Conservation (phyloP, 2,888 invertebrate genomes). For the Lottia gigantea region DNA sequence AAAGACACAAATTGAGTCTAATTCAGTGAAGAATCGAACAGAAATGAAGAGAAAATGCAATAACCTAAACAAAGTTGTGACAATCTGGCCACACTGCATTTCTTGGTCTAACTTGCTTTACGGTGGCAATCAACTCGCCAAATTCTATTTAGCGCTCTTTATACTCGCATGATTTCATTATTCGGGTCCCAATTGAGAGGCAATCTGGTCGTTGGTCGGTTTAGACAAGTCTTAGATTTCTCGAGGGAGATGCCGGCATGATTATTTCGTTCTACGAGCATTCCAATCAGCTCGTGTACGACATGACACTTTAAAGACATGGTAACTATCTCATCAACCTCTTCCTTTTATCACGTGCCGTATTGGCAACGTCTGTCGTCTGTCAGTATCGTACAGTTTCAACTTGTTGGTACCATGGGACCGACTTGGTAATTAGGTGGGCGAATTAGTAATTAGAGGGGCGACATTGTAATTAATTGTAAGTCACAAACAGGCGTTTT, state of each 20-base stretch:
- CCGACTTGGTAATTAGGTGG: background rate
- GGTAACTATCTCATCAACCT: background rate
- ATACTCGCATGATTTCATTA: slow-evolving; percentile 4
- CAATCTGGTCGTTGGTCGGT: background rate
- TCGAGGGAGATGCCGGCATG: background rate
- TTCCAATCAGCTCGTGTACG: background rate
- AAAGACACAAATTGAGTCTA: background rate
- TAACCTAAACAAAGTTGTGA: background rate
- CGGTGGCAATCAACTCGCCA: background rate
- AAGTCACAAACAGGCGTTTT: background rate
- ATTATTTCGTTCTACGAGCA: background rate
- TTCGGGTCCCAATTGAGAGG: background rate
- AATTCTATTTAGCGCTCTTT: slow-evolving; percentile 7
- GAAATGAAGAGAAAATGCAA: slow-evolving; percentile 9
- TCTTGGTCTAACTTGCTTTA: background rate
- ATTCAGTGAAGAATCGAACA: background rate
- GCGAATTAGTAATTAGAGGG: background rate
- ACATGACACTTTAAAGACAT: slow-evolving; percentile 4
- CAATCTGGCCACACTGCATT: background rate
- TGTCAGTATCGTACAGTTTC: background rate
- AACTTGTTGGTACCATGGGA: slow-evolving; percentile 3
- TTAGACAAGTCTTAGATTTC: background rate
- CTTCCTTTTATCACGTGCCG: too few relatives aligned
- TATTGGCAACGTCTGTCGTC: too few relatives aligned
- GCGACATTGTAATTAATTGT: background rate